A percentile compares a stretch with the other conserved stretches of the same genome.
Conservation (phyloP, 2,888 invertebrate species). For the Chaetoderma sp. region DNA sequence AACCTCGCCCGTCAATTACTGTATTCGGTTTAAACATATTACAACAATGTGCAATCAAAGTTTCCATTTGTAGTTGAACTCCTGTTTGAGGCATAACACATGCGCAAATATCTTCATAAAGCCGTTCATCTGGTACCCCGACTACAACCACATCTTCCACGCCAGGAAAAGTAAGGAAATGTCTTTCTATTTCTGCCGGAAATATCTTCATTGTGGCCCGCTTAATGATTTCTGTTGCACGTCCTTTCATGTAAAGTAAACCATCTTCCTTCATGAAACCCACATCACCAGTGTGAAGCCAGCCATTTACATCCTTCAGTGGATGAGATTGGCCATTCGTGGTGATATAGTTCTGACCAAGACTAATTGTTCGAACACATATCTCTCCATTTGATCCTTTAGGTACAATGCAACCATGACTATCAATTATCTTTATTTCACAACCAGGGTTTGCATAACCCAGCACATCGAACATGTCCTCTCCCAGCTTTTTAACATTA, state of each 20-base stretch:
- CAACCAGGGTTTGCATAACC: not conserved
- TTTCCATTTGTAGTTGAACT: not conserved
- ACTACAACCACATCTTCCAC: not conserved
- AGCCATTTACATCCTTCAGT: not conserved
- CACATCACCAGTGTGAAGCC: not conserved
- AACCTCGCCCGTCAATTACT: not conserved
- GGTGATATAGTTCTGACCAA: not conserved
- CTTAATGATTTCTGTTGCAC: not conserved
- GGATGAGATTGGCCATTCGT: not conserved
- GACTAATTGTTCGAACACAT: not conserved
- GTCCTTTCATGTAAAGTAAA: no score
- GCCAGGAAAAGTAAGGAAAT: not conserved
- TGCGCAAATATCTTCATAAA: constrained; percentile 6
- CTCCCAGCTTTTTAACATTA: not conserved
- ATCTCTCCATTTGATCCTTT: not conserved
- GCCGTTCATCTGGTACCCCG: not conserved
- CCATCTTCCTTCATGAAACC: not conserved
- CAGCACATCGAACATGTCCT: not conserved
- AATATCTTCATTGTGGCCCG: not conserved
- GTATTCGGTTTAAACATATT: not conserved
- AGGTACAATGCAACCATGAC: not conserved
- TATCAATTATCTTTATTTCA: constrained; percentile 1
- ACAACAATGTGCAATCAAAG: not conserved
- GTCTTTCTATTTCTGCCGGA: constrained; percentile 2
- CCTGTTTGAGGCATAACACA: not conserved